A percentile compares a stretch with the other conserved stretches of the same genome.
Conservation (phyloP, 1,140 invertebrate genomes). For the Philotrypesis tridentata region DNA sequence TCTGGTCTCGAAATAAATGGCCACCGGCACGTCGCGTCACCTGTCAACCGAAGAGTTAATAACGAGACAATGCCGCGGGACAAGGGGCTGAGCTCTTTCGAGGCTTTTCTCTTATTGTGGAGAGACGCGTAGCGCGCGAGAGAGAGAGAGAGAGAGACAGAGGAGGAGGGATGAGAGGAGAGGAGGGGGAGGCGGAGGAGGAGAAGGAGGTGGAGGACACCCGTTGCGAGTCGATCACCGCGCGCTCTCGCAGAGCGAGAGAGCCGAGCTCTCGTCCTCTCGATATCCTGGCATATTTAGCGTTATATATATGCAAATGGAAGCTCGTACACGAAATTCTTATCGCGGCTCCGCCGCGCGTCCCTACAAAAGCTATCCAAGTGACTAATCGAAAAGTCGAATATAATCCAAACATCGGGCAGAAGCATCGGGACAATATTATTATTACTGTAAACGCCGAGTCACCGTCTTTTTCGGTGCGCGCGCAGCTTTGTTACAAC, state of each 20-base stretch:
- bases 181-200: too few relatives aligned
- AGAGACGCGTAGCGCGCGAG: background rate
- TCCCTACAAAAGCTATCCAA: conserved; percentile 21
- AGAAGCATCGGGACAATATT: conserved; percentile 16
- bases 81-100: background rate
- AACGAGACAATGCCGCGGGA: conserved; percentile 26
- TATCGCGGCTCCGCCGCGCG: background rate
- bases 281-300: background rate
- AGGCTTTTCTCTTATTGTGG: background rate
- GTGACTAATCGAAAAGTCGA: conserved; percentile 26
- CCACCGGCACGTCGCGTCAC: conserved; percentile 32
- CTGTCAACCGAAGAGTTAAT: conserved; percentile 43
- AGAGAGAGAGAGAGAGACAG: background rate
- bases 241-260: too few relatives aligned
- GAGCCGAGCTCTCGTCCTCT: background rate
- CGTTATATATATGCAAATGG: too few relatives aligned
- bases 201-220: conserved; percentile 8
- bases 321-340: background rate
- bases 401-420: conserved; percentile 2
- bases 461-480: conserved; percentile 20
- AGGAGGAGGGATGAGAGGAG: too few relatives aligned
- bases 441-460: conserved; percentile 37
- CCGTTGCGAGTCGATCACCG: conserved; percentile 34
- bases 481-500: background rate
- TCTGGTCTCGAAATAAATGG: conserved; percentile 43